A percentile compares a stretch with the other conserved stretches of the same genome.
Evolutionary conservation across 2,113 vertebrate genomes (phyloP).

Genomic region (Ammodramus savannarum): DNA sequence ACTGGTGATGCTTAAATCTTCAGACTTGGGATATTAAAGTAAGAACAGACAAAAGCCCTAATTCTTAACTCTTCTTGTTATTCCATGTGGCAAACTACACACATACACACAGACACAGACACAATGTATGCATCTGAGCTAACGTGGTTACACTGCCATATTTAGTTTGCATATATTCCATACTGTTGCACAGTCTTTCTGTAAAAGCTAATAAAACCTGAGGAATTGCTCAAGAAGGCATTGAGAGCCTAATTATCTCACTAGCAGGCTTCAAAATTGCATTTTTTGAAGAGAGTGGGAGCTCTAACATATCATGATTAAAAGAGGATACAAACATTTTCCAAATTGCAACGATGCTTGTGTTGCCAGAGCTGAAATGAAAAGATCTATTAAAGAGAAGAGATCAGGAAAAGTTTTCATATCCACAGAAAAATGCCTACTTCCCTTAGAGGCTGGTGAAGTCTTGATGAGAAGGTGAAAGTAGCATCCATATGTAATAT

Average conservation of each 20-base stretch:
- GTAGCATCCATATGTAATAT: background rate
- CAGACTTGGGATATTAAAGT: background rate
- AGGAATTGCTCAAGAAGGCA: background rate
- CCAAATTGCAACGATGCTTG: background rate
- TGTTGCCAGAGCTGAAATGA: background rate
- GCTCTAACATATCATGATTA: background rate
- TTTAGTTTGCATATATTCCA: background rate
- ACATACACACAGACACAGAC: background rate
- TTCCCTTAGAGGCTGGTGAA: background rate
- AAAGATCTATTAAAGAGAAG: background rate
- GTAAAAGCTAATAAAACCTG: background rate
- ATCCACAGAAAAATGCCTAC: background rate
- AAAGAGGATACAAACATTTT: background rate
- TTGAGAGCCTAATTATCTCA: background rate
- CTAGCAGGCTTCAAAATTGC: background rate
- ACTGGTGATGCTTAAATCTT: background rate
- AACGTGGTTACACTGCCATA: accelerated
- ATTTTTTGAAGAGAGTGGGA: background rate
- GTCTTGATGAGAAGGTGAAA: background rate
- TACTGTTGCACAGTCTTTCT: background rate
- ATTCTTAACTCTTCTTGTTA: background rate
- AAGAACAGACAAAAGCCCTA: background rate
- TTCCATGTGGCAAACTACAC: background rate
- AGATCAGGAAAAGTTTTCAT: background rate
- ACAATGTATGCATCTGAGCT: background rate